These are phyloP conservation scores for Laticauda laticaudata DNA, from an alignment of 2,113 vertebrate species.

Conservation along the genomic window DNA sequence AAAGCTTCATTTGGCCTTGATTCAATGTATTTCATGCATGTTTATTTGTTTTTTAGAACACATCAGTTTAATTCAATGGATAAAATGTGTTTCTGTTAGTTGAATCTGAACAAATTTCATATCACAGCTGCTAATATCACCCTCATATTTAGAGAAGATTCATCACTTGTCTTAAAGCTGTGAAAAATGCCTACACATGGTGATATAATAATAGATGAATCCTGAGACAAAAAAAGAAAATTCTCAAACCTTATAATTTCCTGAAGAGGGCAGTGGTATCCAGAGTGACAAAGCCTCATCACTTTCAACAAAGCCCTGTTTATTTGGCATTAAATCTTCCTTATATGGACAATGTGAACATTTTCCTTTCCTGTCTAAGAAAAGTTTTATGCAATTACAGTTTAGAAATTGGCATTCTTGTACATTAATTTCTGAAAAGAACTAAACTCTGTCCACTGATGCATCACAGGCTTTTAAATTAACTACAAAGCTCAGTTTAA, in stretches of 20 bases:
- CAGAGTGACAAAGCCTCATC: constrained; percentile 32
- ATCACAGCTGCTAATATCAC: background rate
- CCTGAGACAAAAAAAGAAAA: constrained; percentile 1
- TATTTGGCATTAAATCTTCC: constrained; percentile 61
- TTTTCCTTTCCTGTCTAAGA: constrained; percentile 61
- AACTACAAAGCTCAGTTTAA: constrained; percentile 51
- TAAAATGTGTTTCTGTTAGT: background rate
- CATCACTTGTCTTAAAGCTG: background rate
- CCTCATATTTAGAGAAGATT: background rate
- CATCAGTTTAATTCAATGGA: background rate
- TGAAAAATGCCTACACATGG: background rate
- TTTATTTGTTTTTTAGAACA: background rate
- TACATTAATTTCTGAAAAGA: constrained; percentile 61
- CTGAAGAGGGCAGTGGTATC: constrained; percentile 68
- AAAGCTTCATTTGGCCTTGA: background rate
- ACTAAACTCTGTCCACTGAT: constrained; percentile 46
- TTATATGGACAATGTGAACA: constrained; percentile 61
- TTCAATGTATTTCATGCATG: background rate
- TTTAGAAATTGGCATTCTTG: constrained; percentile 62
- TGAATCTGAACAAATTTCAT: background rate
- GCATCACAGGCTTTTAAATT: constrained; percentile 55
- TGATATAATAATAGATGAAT: background rate
- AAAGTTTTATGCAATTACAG: constrained; percentile 66
- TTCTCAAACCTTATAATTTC: background rate
- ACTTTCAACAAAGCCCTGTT: constrained; percentile 28